A percentile compares a stretch with the other conserved stretches of the same genome.
Evolutionary conservation across 2,797 vertebrate species (phyloP).

Genomic region (Falco rusticolus): DNA sequence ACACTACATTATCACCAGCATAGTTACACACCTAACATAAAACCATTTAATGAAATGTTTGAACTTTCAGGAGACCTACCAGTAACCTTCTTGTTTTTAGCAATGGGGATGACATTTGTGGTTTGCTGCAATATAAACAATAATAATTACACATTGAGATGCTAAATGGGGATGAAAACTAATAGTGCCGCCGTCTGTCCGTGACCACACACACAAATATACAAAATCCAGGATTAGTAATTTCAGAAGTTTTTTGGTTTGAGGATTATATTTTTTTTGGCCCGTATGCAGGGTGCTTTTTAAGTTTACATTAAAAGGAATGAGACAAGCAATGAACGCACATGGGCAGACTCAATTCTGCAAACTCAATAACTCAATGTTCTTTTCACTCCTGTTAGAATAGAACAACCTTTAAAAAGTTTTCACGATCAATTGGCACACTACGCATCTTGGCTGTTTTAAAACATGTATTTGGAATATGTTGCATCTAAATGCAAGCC

Average conservation of each 20-base stretch:
- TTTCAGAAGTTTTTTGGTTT: background rate
- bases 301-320: background rate
- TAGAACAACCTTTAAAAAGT: background rate
- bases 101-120: slow-evolving; percentile 3
- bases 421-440: background rate
- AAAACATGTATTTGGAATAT: background rate
- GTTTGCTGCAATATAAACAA: slow-evolving; percentile 44
- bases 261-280: no score
- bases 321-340: background rate
- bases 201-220: background rate
- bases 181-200: background rate
- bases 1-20: slow-evolving; percentile 55
- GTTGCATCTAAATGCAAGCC: background rate
- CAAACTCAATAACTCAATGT: background rate
- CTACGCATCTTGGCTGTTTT: background rate
- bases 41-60: slow-evolving; percentile 59
- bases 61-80: slow-evolving; percentile 52
- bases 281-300: background rate
- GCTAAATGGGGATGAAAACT: slow-evolving; percentile 20
- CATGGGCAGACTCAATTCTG: background rate
- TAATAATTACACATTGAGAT: slow-evolving; percentile 54
- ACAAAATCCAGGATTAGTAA: background rate
- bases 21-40: slow-evolving; percentile 50
- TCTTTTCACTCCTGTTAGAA: background rate
- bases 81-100: slow-evolving; percentile 38